Evolutionary conservation across 2,888 invertebrate species (phyloP).

Genomic region (Aphidoletes aphidimyza): DNA sequence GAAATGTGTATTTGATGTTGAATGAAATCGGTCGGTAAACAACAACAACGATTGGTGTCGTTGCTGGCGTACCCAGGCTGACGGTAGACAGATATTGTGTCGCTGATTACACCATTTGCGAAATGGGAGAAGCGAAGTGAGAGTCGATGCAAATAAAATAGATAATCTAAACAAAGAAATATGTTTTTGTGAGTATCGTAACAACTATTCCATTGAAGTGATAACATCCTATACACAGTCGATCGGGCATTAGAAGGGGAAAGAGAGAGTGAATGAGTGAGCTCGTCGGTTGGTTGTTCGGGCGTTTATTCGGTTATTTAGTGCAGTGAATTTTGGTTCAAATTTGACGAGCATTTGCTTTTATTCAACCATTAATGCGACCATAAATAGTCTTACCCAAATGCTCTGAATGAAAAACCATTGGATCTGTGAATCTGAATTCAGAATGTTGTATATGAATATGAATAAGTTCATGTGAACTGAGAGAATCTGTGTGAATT

Average conservation of each 20-base stretch:
- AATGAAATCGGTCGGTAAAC: neutral
- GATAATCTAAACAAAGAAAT: conserved; percentile 49
- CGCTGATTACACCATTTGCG: too few species aligned
- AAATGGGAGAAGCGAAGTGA: neutral
- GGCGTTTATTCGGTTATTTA: neutral
- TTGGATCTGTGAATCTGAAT: neutral
- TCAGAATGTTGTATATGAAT: too few species aligned
- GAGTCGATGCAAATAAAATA: conserved; percentile 43
- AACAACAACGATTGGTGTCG: neutral
- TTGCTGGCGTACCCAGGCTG: too few species aligned
- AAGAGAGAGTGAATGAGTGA: neutral
- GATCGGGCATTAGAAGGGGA: neutral
- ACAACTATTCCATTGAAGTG: conserved; percentile 46
- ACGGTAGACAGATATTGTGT: too few species aligned
- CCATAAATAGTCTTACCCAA: conserved; percentile 34
- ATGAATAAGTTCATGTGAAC: conserved; percentile 35
- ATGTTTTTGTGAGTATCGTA: conserved; percentile 46
- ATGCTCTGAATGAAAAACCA: neutral
- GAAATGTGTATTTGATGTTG: conserved; percentile 30
- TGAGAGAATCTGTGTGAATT: neutral
- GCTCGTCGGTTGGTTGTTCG: neutral
- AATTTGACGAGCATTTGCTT: conserved; percentile 42
- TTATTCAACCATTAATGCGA: conserved; percentile 31
- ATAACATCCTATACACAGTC: neutral
- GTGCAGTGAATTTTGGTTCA: conserved; percentile 7